A percentile compares a stretch with the other conserved stretches of the same genome.
These are phyloP conservation scores for Pogona vitticeps DNA, from an alignment of 2,113 vertebrate genomes.

Conservation along the genomic window DNA sequence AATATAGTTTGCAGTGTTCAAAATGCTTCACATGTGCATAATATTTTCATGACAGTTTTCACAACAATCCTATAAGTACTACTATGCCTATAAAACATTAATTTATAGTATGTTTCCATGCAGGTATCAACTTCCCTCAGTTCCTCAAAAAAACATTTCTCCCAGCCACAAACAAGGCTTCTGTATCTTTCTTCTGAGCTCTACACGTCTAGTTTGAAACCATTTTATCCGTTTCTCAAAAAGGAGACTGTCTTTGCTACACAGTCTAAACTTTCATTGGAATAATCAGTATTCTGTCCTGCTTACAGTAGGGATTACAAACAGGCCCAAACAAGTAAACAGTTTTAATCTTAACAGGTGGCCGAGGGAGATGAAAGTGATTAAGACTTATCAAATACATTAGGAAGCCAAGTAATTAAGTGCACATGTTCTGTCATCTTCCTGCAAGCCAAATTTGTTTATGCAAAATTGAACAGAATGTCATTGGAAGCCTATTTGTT, in stretches of 20 bases:
- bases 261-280: constrained; percentile 6
- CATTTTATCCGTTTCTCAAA: not conserved
- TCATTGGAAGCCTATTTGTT: constrained; percentile 13
- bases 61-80: not conserved
- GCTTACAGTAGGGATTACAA: constrained; percentile 18
- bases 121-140: not conserved
- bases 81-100: not conserved
- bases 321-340: constrained; percentile 20
- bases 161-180: not conserved
- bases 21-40: not conserved
- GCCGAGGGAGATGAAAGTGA: constrained; percentile 17
- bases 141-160: not conserved
- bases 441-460: constrained; percentile 20
- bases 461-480: constrained; percentile 19
- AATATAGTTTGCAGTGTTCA: not conserved
- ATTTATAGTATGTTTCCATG: not conserved
- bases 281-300: not conserved
- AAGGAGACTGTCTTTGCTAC: not conserved
- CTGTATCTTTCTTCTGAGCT: not conserved
- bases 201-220: not conserved
- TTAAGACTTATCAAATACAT: constrained; percentile 42
- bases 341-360: constrained; percentile 36
- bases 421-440: constrained; percentile 5
- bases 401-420: constrained; percentile 32
- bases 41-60: not conserved